Conservation (phyloP, 2,888 invertebrate genomes). For the Callimorpha dominula region DNA sequence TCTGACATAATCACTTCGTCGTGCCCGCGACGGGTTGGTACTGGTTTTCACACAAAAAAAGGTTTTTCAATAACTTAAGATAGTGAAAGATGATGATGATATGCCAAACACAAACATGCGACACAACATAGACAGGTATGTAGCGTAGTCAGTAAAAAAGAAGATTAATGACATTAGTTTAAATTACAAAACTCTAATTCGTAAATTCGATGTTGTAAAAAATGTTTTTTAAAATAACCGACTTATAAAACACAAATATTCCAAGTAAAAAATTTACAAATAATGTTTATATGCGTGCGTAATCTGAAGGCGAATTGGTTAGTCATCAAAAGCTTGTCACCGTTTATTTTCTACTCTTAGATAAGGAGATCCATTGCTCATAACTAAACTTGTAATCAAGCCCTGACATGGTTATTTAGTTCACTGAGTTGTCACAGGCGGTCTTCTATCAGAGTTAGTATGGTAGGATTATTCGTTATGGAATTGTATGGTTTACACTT, state of each 20-base stretch:
- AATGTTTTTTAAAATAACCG: neutral
- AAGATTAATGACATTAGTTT: no score
- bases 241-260: no score
- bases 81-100: neutral
- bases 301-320: neutral
- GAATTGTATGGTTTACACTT: neutral
- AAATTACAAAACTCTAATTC: no score
- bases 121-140: neutral
- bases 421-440: neutral
- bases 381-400: neutral
- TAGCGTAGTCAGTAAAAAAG: neutral
- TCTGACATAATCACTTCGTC: neutral
- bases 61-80: neutral
- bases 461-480: neutral
- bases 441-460: neutral
- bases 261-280: neutral
- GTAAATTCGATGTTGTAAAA: neutral
- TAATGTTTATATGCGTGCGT: neutral
- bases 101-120: neutral
- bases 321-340: neutral
- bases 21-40: neutral
- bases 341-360: neutral
- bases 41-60: neutral
- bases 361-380: neutral
- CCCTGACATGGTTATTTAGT: neutral